Base-by-base conservation (phyloP, 2,797 vertebrate species). In the Gambusia yucatana region DNA sequence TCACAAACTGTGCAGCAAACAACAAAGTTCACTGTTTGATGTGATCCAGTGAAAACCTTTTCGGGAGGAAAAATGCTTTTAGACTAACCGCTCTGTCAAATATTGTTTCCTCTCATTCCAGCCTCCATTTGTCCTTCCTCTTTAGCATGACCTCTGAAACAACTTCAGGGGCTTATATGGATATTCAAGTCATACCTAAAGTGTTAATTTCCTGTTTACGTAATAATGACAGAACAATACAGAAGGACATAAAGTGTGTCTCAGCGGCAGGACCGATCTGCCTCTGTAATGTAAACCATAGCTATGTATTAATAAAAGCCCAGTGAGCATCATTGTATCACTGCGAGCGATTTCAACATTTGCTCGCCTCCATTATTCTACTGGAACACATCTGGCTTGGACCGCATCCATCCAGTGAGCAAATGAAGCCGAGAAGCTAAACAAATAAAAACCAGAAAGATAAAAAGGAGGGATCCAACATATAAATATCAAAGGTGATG, bases 281-380 rank as follows among this genome's bases (percentile, higher is more conserved):
- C 47, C 0, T 14, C 72, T 77, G 82, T 84, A 86, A 89, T 86
- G 82, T 79, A 52, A 86, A 82, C 78, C 80, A 77, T 76, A 84
- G 86, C 71, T 84, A 86, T 72, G 84, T 84, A 83, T 59, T 79
- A 70, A 28, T 73, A 73, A 76, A 72, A 75, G 43, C 82, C 76
- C 78, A 67, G 82, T 36, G 25, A 82, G 82, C 82, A 73, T 74
- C 78, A 78, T 72, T 85, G 76, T 48, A 80, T 80, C 79, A 88
- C 84, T 77, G 78, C 75, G 82, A 90, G 77, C n/a, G 39, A 89
- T 90, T 91, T 85, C 84, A 84, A 79, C 82, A 88, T 90, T 89
- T 86, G 77, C 74, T 65, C 30, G 73, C 84, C 83, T 88, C 82
- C 30, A 44, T 84, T 75, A 73, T n/a, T 92, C 75, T 83, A 86